Conservation (phyloP, 2,888 invertebrate genomes). For the Epistrophella euchroma region DNA sequence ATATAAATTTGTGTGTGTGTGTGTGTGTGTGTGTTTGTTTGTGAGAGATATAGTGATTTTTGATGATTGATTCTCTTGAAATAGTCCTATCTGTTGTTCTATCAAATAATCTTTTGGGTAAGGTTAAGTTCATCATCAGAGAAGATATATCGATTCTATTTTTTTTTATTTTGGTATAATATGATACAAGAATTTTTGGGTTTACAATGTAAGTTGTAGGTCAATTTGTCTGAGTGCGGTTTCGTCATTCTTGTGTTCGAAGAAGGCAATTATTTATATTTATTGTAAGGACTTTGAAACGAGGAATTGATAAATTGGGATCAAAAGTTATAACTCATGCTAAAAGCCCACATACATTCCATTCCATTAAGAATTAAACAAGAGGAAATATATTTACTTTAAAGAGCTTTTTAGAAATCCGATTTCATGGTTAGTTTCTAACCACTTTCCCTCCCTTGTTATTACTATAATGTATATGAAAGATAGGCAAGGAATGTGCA, state of each 20-base stretch:
- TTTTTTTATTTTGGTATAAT: not conserved
- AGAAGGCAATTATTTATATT: constrained; percentile 50
- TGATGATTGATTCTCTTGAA: constrained; percentile 27
- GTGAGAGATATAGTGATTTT: constrained; percentile 10
- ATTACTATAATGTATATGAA: too few relatives aligned
- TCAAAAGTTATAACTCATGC: constrained; percentile 17
- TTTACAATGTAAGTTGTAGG: not conserved
- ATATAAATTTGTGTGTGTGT: constrained; percentile 10
- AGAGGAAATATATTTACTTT: too few relatives aligned
- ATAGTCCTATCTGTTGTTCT: not conserved
- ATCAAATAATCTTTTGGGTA: not conserved
- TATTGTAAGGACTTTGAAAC: constrained; percentile 1
- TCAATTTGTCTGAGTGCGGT: constrained; percentile 68
- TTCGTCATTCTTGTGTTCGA: constrained; percentile 29
- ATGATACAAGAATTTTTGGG: not conserved
- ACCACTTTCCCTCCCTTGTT: too few relatives aligned
- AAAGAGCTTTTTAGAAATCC: too few relatives aligned
- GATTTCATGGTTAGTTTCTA: too few relatives aligned
- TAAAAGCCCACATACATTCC: not conserved
- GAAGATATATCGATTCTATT: constrained; percentile 47
- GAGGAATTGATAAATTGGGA: constrained; percentile 47
- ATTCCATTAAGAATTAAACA: not conserved
- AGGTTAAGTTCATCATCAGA: constrained; percentile 24
- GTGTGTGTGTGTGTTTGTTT: not conserved
- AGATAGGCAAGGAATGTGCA: too few relatives aligned